phyloP scores from a whole-genome alignment of 2,888 invertebrate species.

The Liposcelis brunnea region DNA sequence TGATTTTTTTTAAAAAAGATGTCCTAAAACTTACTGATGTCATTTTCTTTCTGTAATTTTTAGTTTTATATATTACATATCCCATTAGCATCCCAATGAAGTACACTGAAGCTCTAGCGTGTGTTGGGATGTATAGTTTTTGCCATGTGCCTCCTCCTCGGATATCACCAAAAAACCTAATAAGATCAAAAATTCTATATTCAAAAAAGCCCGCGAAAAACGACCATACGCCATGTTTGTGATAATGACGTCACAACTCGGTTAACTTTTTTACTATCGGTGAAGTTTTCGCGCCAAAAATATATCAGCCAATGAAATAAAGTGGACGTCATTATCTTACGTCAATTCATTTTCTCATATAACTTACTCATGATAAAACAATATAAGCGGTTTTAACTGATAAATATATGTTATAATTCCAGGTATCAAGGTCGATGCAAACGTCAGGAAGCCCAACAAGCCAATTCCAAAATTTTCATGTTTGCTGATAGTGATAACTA shows the following conservation, averaged over 20 bases:
- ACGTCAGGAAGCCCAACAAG: not conserved
- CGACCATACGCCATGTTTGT: no score
- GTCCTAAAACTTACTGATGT: not conserved
- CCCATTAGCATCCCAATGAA: not conserved
- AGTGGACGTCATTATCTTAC: not conserved
- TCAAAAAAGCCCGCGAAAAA: no score
- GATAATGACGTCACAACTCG: not conserved
- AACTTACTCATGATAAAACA: slow-evolving; percentile 39
- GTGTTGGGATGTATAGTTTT: not conserved
- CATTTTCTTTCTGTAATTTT: not conserved
- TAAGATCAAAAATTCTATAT: not conserved
- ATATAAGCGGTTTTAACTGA: slow-evolving; percentile 31
- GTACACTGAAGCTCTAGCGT: not conserved
- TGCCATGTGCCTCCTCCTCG: not conserved
- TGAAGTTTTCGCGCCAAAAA: no score
- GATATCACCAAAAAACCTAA: not conserved
- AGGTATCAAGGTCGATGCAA: slow-evolving; percentile 22
- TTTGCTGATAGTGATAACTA: not conserved
- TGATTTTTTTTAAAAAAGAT: not conserved
- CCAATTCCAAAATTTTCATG: not conserved
- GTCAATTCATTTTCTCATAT: not conserved
- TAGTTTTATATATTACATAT: not conserved
- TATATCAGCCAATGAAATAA: not conserved
- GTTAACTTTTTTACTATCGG: no score
- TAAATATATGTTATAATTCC: slow-evolving; percentile 33